These are phyloP conservation scores for Saxicola maurus DNA, from an alignment of 2,797 vertebrate genomes.

Conservation along the genomic window DNA sequence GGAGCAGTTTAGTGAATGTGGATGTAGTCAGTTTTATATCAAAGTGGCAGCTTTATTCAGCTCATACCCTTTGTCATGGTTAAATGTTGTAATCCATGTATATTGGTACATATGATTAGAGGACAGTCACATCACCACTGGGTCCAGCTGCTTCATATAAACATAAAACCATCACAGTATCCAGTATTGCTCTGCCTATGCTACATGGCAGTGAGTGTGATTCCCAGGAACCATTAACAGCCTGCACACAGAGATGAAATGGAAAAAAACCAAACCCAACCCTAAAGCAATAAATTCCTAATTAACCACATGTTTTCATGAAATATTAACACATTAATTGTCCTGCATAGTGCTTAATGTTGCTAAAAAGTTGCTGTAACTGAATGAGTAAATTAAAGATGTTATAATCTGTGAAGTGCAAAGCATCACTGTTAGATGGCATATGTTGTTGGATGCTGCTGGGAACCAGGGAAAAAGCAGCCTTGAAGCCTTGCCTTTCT, in stretches of 20 bases:
- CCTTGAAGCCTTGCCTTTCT: too few species aligned
- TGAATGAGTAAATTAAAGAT: background rate
- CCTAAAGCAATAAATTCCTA: background rate
- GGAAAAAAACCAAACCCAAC: background rate
- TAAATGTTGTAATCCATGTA: background rate
- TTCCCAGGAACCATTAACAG: background rate
- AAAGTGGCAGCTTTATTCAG: background rate
- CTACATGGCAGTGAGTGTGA: fast-evolving
- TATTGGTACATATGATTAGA: background rate
- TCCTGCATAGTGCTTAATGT: background rate
- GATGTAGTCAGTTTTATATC: too few species aligned
- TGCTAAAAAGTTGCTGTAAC: background rate
- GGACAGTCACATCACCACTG: background rate
- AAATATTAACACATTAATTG: background rate
- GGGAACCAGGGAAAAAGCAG: too few species aligned
- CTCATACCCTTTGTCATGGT: background rate
- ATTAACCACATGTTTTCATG: background rate
- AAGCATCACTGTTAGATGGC: background rate
- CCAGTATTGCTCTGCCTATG: too few species aligned
- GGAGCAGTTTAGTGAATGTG: background rate
- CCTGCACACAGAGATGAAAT: background rate
- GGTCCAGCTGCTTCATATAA: background rate
- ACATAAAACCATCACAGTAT: fast-evolving
- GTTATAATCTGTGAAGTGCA: background rate
- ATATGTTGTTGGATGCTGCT: too few species aligned